These are phyloP conservation scores for Tragelaphus oryx DNA, from an alignment of 2,797 vertebrate genomes.

Conservation along the genomic window DNA sequence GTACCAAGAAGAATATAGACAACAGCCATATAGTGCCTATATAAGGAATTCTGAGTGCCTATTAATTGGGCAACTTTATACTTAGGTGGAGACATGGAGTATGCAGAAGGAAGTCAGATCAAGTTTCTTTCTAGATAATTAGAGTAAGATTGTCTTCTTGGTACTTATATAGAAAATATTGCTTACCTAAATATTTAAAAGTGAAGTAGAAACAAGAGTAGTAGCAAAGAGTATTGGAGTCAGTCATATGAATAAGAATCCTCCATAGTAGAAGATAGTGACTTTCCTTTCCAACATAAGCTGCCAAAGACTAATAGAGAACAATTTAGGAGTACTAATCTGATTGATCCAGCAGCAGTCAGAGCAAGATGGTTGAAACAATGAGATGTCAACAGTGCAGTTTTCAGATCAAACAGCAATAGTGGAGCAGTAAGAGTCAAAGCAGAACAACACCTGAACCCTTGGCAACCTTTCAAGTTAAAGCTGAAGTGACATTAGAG, in stretches of 20 bases:
- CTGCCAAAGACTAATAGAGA: background rate
- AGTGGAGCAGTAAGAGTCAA: background rate
- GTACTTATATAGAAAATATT: background rate
- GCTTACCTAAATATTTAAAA: background rate
- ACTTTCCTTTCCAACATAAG: background rate
- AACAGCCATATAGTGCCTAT: background rate
- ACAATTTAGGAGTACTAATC: background rate
- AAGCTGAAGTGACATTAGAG: background rate
- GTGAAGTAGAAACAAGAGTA: background rate
- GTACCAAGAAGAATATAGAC: background rate
- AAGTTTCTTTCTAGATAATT: background rate
- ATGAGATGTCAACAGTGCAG: background rate
- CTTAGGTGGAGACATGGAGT: background rate
- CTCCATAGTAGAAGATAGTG: no score
- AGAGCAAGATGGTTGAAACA: background rate
- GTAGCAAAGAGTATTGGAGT: background rate
- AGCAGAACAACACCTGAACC: background rate
- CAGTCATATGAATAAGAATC: background rate
- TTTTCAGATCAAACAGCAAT: background rate
- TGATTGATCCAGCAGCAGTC: background rate
- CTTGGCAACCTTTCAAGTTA: background rate
- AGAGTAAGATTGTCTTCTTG: background rate
- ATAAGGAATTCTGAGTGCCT: background rate
- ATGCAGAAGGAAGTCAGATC: background rate
- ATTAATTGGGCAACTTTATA: background rate